phyloP scores from a whole-genome alignment of 2,888 invertebrate genomes.

The Adineta ricciae region DNA sequence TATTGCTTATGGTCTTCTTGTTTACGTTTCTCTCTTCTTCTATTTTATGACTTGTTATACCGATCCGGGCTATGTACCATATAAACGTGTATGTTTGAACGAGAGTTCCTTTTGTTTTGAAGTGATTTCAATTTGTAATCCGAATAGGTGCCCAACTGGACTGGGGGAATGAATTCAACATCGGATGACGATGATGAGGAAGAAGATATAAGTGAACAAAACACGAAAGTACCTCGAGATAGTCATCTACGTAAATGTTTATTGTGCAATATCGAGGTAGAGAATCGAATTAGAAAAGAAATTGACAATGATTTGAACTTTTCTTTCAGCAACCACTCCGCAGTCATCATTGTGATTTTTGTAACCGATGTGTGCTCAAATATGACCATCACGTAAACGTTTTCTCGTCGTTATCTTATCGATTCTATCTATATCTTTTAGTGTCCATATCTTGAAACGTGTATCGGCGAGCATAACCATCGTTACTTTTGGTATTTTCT shows the following conservation, averaged over 20 bases:
- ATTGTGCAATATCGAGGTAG: constrained; percentile 22
- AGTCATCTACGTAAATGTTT: not conserved
- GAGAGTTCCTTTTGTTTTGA: no score
- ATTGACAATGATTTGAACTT: not conserved
- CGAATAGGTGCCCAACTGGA: not conserved
- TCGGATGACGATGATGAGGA: not conserved
- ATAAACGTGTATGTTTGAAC: not conserved
- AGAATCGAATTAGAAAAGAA: not conserved
- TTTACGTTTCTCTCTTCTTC: constrained; percentile 39
- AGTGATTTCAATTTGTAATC: no score
- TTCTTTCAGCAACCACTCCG: constrained; percentile 45
- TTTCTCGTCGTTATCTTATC: not conserved
- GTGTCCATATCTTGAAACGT: constrained; percentile 50
- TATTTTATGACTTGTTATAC: constrained; percentile 42
- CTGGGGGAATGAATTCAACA: not conserved
- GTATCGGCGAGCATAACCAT: constrained; percentile 49
- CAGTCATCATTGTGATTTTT: constrained; percentile 48
- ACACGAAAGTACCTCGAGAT: constrained; percentile 20
- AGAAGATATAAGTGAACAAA: constrained; percentile 18
- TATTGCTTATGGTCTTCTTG: constrained; percentile 37
- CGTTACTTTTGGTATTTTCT: constrained; percentile 47
- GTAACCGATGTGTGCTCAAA: constrained; percentile 45
- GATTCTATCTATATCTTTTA: not conserved
- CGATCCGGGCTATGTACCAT: constrained; percentile 43
- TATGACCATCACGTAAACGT: constrained; percentile 46